Conservation (phyloP, 2,113 vertebrate species). For the Athene cunicularia region DNA sequence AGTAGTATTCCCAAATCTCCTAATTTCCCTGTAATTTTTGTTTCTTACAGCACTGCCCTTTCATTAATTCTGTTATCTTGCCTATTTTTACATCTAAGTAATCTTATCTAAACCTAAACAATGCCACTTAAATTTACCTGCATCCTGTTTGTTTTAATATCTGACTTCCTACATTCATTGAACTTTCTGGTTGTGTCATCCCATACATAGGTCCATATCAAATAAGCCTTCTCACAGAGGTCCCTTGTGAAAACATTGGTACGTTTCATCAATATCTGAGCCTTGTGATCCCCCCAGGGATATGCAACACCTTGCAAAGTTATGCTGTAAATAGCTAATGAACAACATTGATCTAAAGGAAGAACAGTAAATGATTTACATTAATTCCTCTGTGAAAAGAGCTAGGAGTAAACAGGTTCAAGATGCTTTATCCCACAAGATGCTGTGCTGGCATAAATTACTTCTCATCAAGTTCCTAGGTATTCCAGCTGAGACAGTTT, state of each 20-base stretch:
- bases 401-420: constrained; percentile 25
- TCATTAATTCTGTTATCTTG: neutral
- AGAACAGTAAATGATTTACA: constrained; percentile 27
- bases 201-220: neutral
- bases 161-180: neutral
- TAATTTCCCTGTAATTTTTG: neutral
- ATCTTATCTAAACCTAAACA: neutral
- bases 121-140: neutral
- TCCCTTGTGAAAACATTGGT: neutral
- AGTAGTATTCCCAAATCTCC: neutral
- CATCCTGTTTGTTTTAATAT: constrained; percentile 4
- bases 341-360: constrained; percentile 10
- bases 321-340: constrained; percentile 19
- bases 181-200: neutral
- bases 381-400: constrained; percentile 41
- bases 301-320: neutral
- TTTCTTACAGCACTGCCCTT: neutral
- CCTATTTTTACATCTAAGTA: neutral
- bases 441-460: constrained; percentile 32
- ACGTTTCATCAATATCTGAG: neutral
- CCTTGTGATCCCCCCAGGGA: neutral
- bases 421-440: constrained; percentile 14
- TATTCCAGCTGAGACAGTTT: neutral
- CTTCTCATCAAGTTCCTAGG: constrained; percentile 18
- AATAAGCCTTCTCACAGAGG: neutral